Evolutionary conservation across 2,113 vertebrate genomes (phyloP), one percentile per base, ranked within the genome.

Genomic region (Echinops telfairi): DNA sequence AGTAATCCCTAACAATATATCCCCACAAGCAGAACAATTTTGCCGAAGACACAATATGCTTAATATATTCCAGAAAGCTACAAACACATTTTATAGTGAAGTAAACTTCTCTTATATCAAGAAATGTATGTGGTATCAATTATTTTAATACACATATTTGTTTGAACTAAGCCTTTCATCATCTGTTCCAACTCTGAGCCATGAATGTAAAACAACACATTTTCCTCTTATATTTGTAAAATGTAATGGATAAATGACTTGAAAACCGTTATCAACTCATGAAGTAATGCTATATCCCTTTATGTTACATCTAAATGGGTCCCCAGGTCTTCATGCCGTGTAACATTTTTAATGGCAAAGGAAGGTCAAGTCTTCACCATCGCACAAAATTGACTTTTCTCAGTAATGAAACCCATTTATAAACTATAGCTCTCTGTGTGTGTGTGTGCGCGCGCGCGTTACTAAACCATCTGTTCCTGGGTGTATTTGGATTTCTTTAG

Each of bases 61-160:
- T 89, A 92, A 94, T 93, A 71, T 95, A 93, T 95, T 94, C 2
- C 3, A 95, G 84, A 89, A 58, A 68, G 81, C 88, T 70, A 96
- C 68, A 96, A 94, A 68, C 57, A 86, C 87, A n/a, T 97, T 95
- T 96, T 95, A 86, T 95, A 94, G 31, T 94, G 85, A 97, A 94
- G 31, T 86, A 92, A 97, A 93, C 33, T 96, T 93, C 53, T 95
- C 38, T 93, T 96, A 83, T 73, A 93, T 76, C 82, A 92, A 90
- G 95, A 64, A 96, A 94, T 95, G 82, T 66, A 66, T 84, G 60
- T 83, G 96, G 80, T 95, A 94, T 58, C 86, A 70, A 85, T 96
- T 84, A 97, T 96, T 97, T 96, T 94, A 97, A 97, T 97, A 83
- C 6, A 40, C 66, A 85, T 94, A 95, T 93, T 96, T 96, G 76